phyloP scores from a whole-genome alignment of 2,113 vertebrate species.

The Nibea coibor region DNA sequence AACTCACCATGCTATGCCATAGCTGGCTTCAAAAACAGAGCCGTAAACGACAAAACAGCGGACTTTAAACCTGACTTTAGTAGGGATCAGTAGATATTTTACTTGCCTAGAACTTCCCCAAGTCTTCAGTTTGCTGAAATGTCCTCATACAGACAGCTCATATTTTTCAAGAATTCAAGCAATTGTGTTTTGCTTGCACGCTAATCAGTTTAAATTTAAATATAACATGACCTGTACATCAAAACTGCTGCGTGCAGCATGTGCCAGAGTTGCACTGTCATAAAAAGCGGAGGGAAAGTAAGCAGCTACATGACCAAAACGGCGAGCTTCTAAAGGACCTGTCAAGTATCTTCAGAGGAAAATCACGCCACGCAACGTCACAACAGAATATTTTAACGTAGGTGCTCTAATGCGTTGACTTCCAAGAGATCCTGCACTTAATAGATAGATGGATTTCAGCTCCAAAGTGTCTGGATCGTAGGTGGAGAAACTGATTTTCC shows the following conservation, averaged over 20 bases:
- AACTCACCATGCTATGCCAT: background rate
- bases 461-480: constrained; percentile 53
- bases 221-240: constrained; percentile 13
- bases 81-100: constrained; percentile 8
- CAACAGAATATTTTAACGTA: background rate
- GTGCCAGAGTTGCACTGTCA: background rate
- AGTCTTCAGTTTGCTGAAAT: constrained; percentile 13
- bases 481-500: constrained; percentile 56
- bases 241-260: background rate
- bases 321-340: background rate
- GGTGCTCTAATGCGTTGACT: constrained; percentile 19
- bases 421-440: constrained; percentile 35
- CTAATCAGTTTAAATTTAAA: constrained; percentile 11
- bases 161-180: constrained; percentile 13
- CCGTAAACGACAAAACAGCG: constrained; percentile 23
- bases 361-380: constrained; percentile 7
- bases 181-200: constrained; percentile 15
- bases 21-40: constrained; percentile 2
- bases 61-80: constrained; percentile 39
- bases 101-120: constrained; percentile 11
- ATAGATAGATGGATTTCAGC: constrained; percentile 53
- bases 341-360: background rate
- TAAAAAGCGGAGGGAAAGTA: constrained; percentile 1
- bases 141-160: constrained; percentile 1
- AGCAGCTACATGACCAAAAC: background rate